Base-by-base conservation (phyloP, 2,888 invertebrate species). In the Rotaria socialis region DNA sequence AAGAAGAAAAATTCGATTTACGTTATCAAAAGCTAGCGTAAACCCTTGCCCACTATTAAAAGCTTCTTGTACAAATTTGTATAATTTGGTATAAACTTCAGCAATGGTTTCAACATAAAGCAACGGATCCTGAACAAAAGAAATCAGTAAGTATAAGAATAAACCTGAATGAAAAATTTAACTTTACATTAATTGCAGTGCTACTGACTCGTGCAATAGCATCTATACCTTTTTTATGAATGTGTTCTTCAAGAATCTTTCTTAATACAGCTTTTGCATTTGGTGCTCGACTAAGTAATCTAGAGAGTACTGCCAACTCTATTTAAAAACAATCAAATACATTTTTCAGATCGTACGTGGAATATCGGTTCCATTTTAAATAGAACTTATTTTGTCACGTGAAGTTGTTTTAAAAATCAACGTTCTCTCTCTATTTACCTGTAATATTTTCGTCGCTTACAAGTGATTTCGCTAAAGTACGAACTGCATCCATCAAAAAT, bases 41-140 rank as follows among this genome's bases (percentile, higher is more conserved):
- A 99, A 99, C 58, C 98, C 98, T 55, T 96, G 95, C 92, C 99
- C 98, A 91, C 96, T 96, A 91, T 94, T 95, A 92, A 99, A 99
- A 16, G 98, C 95, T 24, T 95, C 94, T 89, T 96, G 91, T 16
- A 99, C 98, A 58, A 99, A 93, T 1, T 95, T 95, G 91, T 96
- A 95, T 92, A 97, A 99, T 90, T 98, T 97, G 92, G 96, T 96
- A 92, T 98, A 97, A 47, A 99, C 97, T 89, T 96, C 96, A 89
- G 99, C 92, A 88, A 98, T 97, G 11, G 97, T 97, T 89, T 95
- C 96, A 75, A 99, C 97, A 91, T 99, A 99, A 85, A 96, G 93
- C 92, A 97, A 97, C 2, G 98, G 97, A 92, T 99, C 98, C 94
- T 97, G 92, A n/a, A 5, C 8, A 88, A 88, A 41, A 52, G 14